phyloP scores from a whole-genome alignment of 35 echinoderm and acorn worm species.

The Apostichopus japonicus region DNA sequence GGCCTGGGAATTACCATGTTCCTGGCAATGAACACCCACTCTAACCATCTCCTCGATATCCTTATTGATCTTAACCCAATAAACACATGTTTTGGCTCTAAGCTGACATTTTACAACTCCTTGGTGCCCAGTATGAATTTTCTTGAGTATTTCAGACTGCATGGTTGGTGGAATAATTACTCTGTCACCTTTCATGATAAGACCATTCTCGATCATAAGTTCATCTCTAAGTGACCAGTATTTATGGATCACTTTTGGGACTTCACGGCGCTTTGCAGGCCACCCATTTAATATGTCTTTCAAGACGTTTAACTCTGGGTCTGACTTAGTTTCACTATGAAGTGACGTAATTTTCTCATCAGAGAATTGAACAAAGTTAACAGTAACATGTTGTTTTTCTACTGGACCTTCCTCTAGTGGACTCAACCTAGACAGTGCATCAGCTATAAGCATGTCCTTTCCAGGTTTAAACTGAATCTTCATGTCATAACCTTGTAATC shows the following conservation, averaged over 20 bases:
- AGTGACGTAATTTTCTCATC: neutral
- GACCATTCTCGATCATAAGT: neutral
- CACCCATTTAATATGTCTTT: neutral
- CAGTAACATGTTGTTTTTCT: too few species aligned
- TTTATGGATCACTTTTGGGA: neutral
- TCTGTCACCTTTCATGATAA: constrained; percentile 6
- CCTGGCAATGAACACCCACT: neutral
- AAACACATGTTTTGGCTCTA: neutral
- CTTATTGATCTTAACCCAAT: constrained; percentile 13
- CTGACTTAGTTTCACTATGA: neutral
- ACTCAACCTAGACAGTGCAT: too few species aligned
- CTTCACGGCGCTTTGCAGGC: neutral
- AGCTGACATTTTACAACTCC: constrained; percentile 34
- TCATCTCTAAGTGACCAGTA: neutral
- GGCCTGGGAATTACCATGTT: constrained; percentile 1
- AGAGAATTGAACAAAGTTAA: too few species aligned
- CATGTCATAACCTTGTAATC: too few species aligned
- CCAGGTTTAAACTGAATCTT: too few species aligned
- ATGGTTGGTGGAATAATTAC: neutral
- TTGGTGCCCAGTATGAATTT: constrained; percentile 1
- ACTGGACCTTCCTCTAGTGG: too few species aligned
- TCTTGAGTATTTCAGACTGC: constrained; percentile 32
- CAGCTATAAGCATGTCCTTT: too few species aligned
- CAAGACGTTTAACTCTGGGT: neutral
- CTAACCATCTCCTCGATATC: constrained; percentile 44